Evolutionary conservation across 2,113 vertebrate species (phyloP).

Genomic region (Patagioenas fasciata): DNA sequence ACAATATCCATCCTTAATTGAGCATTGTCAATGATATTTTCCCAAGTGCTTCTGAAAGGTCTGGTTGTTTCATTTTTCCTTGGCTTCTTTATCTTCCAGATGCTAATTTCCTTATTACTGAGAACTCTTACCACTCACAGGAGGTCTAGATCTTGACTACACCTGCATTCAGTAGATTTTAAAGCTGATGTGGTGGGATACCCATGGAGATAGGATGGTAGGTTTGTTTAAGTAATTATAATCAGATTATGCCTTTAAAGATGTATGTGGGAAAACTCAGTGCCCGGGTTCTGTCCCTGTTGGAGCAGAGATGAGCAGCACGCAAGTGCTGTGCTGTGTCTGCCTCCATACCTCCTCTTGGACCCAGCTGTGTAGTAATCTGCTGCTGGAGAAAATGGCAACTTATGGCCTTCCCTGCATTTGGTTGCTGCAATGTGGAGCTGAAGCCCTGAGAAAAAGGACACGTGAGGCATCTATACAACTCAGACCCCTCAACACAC

Average conservation of each 20-base stretch:
- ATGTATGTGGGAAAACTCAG: background rate
- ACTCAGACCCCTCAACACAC: fast-evolving
- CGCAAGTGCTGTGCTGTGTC: fast-evolving
- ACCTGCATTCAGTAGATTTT: background rate
- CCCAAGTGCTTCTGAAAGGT: background rate
- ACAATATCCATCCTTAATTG: conserved; percentile 9
- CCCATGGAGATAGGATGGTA: background rate
- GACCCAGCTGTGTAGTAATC: background rate
- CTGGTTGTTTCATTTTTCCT: background rate
- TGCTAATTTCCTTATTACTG: background rate
- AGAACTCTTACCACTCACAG: background rate
- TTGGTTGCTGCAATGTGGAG: background rate
- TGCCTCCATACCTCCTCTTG: background rate
- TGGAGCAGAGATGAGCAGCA: background rate
- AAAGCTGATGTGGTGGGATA: background rate
- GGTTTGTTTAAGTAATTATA: background rate
- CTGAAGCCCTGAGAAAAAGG: background rate
- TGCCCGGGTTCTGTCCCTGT: background rate
- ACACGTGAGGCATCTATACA: background rate
- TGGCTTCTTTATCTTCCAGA: background rate
- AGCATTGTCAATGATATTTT: background rate
- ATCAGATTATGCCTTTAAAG: background rate
- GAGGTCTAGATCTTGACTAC: background rate
- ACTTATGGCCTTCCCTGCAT: background rate
- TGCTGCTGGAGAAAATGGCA: background rate